A percentile compares a stretch with the other conserved stretches of the same genome.
Evolutionary conservation across 1,140 invertebrate species (phyloP).

Genomic region (Bombus pascuorum): DNA sequence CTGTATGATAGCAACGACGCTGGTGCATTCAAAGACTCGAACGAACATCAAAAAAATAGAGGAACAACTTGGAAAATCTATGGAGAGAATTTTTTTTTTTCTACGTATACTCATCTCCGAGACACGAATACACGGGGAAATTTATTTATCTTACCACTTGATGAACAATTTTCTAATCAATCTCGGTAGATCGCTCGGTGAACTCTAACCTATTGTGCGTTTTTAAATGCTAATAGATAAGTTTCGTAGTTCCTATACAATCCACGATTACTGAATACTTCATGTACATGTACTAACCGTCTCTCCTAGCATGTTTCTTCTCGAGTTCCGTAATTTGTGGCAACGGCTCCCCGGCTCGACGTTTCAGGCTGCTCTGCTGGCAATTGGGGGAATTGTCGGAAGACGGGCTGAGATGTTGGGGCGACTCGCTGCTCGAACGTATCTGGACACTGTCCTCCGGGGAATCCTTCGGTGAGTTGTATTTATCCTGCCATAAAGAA

Average conservation of each 20-base stretch:
- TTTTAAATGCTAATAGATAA: not conserved
- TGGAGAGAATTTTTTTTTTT: not conserved
- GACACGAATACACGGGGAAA: no score
- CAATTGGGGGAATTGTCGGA: slow-evolving; percentile 57
- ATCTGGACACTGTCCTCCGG: slow-evolving; percentile 65
- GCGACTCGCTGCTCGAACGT: slow-evolving; percentile 67
- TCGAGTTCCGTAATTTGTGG: slow-evolving; percentile 74
- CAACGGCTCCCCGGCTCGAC: slow-evolving; percentile 71
- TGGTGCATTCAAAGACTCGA: slow-evolving; percentile 16
- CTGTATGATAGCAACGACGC: slow-evolving; percentile 49
- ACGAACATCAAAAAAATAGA: not conserved
- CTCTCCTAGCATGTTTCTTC: slow-evolving; percentile 74
- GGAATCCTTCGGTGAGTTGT: slow-evolving; percentile 69
- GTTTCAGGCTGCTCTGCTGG: slow-evolving; percentile 69
- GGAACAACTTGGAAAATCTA: not conserved
- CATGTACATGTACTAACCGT: slow-evolving; percentile 67
- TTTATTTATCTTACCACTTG: not conserved
- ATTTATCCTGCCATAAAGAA: slow-evolving; percentile 77
- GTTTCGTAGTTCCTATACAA: not conserved
- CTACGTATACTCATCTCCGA: not conserved
- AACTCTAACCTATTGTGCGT: not conserved
- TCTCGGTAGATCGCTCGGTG: not conserved
- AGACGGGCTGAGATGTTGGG: slow-evolving; percentile 62
- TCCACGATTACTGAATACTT: not conserved
- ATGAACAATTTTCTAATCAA: not conserved